Conservation (phyloP, 2,797 vertebrate species). For the Thalassophryne amazonica region DNA sequence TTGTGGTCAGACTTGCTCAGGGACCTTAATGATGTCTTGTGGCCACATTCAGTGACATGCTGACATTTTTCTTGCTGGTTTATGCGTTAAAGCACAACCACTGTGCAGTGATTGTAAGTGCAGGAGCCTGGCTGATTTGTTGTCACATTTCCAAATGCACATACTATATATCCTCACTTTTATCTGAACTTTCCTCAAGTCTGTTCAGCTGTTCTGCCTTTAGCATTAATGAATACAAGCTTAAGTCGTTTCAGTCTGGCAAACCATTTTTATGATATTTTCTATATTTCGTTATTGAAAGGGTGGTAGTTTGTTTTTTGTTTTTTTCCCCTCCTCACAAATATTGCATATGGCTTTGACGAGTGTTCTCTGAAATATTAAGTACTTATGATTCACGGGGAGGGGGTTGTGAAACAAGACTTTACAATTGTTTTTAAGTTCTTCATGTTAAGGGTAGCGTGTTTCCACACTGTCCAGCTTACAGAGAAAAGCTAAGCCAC, state of each 20-base stretch:
- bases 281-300: no score
- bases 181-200: neutral
- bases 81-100: conserved; percentile 21
- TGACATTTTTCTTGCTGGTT: conserved; percentile 18
- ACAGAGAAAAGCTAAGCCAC: conserved; percentile 34
- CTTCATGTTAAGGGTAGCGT: conserved; percentile 37
- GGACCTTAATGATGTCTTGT: conserved; percentile 39
- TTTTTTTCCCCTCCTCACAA: conserved; percentile 4
- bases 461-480: conserved; percentile 22
- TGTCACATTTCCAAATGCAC: neutral
- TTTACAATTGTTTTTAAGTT: conserved; percentile 56
- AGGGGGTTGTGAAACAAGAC: conserved; percentile 36
- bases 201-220: neutral
- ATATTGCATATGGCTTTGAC: conserved; percentile 20
- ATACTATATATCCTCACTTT: neutral
- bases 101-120: conserved; percentile 13
- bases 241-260: neutral
- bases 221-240: neutral
- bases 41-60: conserved; percentile 33
- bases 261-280: no score
- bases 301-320: no score
- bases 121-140: conserved; percentile 17
- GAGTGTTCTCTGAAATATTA: conserved; percentile 15
- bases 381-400: conserved; percentile 24
- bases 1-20: conserved; percentile 31